Evolutionary conservation across 2,797 vertebrate genomes (phyloP).

Genomic region (Falco columbarius): DNA sequence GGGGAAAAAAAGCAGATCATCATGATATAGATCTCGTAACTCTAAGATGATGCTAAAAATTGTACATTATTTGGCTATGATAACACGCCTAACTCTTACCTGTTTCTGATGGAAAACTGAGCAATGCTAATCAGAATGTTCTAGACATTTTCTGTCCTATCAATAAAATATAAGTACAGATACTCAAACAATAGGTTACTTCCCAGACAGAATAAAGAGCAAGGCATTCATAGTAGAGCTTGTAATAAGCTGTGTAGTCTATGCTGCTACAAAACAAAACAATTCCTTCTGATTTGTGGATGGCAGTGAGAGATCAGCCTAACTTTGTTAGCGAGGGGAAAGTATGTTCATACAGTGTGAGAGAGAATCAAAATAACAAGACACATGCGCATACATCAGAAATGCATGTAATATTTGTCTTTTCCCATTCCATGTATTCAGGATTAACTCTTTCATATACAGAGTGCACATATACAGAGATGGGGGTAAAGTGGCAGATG

Average conservation of each 20-base stretch:
- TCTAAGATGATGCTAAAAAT: background rate
- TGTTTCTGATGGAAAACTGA: background rate
- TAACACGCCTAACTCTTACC: background rate
- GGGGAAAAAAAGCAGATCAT: background rate
- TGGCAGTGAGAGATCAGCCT: background rate
- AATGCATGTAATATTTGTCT: background rate
- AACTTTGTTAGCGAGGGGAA: background rate
- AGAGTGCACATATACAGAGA: no score
- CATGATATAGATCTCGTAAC: background rate
- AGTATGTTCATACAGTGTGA: background rate
- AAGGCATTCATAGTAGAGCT: background rate
- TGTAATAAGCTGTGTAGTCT: background rate
- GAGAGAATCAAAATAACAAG: background rate
- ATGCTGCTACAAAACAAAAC: background rate
- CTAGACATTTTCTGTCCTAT: background rate
- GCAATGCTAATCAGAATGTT: background rate
- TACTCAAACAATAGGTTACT: background rate
- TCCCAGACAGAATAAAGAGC: background rate
- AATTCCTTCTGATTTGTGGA: background rate
- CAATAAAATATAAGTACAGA: background rate
- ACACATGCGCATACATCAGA: background rate
- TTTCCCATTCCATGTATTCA: background rate
- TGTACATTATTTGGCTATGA: background rate
- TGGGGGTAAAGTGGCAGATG: background rate
- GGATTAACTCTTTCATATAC: background rate